Evolutionary conservation across 2,888 invertebrate genomes (phyloP), one percentile per base, ranked within the genome.

Genomic region (Dynastes grantii): DNA sequence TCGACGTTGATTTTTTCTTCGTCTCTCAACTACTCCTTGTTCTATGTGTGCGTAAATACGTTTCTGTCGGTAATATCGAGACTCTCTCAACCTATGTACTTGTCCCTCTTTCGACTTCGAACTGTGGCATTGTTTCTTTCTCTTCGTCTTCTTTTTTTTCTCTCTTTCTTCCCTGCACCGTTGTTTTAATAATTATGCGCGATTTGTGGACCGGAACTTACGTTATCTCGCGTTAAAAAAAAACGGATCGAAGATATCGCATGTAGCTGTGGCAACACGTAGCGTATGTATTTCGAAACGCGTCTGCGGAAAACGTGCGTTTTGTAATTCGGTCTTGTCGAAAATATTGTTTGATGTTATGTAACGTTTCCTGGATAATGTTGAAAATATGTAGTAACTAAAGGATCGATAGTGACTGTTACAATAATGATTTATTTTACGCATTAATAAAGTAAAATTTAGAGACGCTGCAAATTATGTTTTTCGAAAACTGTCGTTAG

Each of bases 181-280:
- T 68, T 68, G 51, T 68, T 13, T 68, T 68, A 51, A 68, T 51
- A 40, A 67, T 45, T 67, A 49, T 27, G 45, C 49, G 27, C 67
- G 67, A 67, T 45, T 67, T 22, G 67, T 67, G 27, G 27, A 13
- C 45, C 45, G 67, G 67, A 67, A 67, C 49, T 67, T 63, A 27
- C 63, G 63, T 32, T 63, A 63, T 63, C 63, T 63, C 29, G 32
- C 63, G 32, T 27, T 63, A 63, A 63, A 63, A 63, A 29, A 29
- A 58, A 58, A 22, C 22, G 16, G 11, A 45, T 45, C 45, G 45
- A 45, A 45, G 45, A 45, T 45, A 45, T 45, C 2, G 45, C 45
- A 8, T 45, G 11, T 45, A 8, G 45, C 8, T 11, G 11, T 45
- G 45, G 45, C 11, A 45, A 45, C 9, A 45, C 45, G 45, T 45